These are phyloP conservation scores for Platichthys flesus DNA, from an alignment of 2,113 vertebrate species.

Conservation along the genomic window DNA sequence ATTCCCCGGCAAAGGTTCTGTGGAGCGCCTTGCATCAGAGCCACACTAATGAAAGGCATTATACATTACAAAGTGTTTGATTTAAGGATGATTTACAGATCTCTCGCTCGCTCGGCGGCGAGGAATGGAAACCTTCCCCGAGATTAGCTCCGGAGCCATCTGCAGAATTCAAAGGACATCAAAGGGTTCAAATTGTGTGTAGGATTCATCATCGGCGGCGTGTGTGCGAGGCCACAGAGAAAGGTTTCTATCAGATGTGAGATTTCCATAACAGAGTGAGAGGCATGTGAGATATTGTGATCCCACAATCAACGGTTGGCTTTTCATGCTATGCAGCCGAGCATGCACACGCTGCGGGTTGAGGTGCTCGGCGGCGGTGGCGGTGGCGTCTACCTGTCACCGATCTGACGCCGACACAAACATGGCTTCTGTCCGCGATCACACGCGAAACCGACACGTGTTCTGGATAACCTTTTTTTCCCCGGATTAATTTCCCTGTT, in stretches of 20 bases:
- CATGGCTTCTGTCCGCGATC: conserved; percentile 35
- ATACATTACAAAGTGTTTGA: conserved; percentile 82
- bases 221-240: conserved; percentile 50
- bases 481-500: conserved; percentile 16
- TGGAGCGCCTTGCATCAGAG: conserved; percentile 69
- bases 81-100: conserved; percentile 78
- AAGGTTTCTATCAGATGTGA: conserved; percentile 65
- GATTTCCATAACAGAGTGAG: conserved; percentile 75
- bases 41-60: conserved; percentile 79
- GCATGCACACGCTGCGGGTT: conserved; percentile 37
- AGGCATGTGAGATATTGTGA: conserved; percentile 63
- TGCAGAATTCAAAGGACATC: conserved; percentile 75
- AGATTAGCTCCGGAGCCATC: conserved; percentile 71
- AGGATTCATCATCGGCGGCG: conserved; percentile 51
- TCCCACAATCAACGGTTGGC: conserved; percentile 54
- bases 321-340: conserved; percentile 43
- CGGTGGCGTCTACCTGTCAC: conserved; percentile 22
- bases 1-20: conserved; percentile 65
- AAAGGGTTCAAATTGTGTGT: conserved; percentile 71
- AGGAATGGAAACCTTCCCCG: conserved; percentile 52
- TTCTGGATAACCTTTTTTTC: conserved; percentile 56
- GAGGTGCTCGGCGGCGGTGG: neutral
- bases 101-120: conserved; percentile 36
- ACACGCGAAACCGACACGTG: conserved; percentile 23
- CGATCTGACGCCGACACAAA: conserved; percentile 50